These are phyloP conservation scores for Panthera uncia DNA, from an alignment of 2,113 vertebrate species.

Conservation along the genomic window DNA sequence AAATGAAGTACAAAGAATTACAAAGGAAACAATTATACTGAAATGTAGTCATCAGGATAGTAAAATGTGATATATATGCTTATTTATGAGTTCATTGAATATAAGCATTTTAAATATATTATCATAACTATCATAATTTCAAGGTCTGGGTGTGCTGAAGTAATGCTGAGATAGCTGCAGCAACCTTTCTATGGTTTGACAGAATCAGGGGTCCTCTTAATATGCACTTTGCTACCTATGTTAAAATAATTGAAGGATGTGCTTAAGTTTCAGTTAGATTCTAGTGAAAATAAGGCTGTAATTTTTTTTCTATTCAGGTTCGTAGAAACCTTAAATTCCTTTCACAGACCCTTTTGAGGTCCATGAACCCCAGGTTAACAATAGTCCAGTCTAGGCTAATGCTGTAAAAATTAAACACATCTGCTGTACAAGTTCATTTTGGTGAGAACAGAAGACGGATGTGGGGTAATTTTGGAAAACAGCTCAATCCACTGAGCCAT, in stretches of 20 bases:
- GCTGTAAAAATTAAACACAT: not conserved
- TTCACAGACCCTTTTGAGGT: not conserved
- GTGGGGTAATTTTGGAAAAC: not conserved
- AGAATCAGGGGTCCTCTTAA: not conserved
- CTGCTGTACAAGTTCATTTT: not conserved
- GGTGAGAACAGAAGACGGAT: not conserved
- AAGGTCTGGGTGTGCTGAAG: not conserved
- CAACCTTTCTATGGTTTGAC: not conserved
- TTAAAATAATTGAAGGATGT: conserved; percentile 10
- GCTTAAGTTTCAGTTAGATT: not conserved
- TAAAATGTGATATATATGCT: not conserved
- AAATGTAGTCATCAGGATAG: not conserved
- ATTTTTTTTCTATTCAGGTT: not conserved
- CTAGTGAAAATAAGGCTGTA: not conserved
- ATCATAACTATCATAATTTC: not conserved
- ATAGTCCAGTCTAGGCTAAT: not conserved
- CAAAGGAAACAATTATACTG: not conserved
- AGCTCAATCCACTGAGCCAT: not conserved
- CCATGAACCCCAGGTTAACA: not conserved
- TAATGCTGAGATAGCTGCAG: not conserved
- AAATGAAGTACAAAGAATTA: not conserved
- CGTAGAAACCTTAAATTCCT: not conserved
- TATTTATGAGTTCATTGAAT: not conserved
- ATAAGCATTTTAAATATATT: not conserved
- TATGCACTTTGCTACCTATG: not conserved